Evolutionary conservation across 1,140 invertebrate genomes (phyloP), one percentile per base, ranked within the genome.

Genomic region (Drosophila teissieri): DNA sequence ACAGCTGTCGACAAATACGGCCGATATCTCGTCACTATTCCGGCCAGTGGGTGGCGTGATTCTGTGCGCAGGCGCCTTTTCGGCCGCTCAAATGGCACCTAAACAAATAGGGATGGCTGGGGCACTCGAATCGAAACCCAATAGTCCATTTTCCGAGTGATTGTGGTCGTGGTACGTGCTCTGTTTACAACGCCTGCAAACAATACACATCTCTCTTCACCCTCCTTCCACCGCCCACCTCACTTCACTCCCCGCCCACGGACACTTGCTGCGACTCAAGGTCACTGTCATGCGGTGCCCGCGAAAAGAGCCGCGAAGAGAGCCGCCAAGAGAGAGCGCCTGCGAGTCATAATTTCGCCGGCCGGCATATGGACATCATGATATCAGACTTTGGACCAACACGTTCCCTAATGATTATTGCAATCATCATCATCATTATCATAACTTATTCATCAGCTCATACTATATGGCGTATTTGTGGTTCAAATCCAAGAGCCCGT

Each of bases 391-490:
- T 70, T 69, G 64, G 15, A 58, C 55, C 24, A 54, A 37, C 76
- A 70, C 60, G 83, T 60, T 70, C 63, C 48, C 73, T 65, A 88
- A 74, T 82, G 61, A 69, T 69, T 44, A 63, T 78, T 78, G 60
- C 56, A 62, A 46, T 45, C 63, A 62, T 68, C 64, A 45, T 48
- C 58, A 61, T 74, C 61, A 51, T 49, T 44, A 64, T 81, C 58
- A 60, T 60, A 60, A 60, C 64, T 81, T 81, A 64, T 63, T 70
- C 55, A 79, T 80, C 55, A 74, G 73, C 46, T 65, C 64, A 56
- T 31, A 10, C 8, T 10, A 31, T 31, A 31, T 31, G 31, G 7
- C 31, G 8, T 49, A 45, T 75, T 75, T 58, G 24, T 37, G 27
- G 8, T 7, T 40, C 19, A 54, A 54, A 74, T 40, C 51, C 37